Conservation (phyloP, 2,797 vertebrate genomes). For the Chrysocyon brachyurus region DNA sequence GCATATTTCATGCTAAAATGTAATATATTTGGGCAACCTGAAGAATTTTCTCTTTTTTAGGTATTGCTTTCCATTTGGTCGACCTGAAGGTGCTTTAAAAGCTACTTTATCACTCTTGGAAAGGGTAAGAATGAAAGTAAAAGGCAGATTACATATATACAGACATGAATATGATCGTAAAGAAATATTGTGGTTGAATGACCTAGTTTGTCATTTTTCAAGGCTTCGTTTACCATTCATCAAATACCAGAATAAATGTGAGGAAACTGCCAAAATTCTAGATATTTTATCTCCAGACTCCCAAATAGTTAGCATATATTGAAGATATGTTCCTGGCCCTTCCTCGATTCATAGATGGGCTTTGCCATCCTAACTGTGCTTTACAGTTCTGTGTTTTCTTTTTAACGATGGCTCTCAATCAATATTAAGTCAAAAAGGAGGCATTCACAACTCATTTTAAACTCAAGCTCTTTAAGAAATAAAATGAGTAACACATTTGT, state of each 20-base stretch:
- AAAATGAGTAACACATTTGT: slow-evolving; percentile 58
- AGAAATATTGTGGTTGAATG: slow-evolving; percentile 43
- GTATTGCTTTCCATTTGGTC: slow-evolving; percentile 99
- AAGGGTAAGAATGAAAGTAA: slow-evolving; percentile 91
- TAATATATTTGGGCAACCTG: slow-evolving; percentile 59
- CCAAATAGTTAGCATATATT: neutral
- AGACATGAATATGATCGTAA: neutral
- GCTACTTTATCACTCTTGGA: slow-evolving; percentile 97
- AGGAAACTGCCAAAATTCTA: slow-evolving; percentile 48
- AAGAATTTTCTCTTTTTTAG: slow-evolving; percentile 88
- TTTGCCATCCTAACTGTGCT: neutral
- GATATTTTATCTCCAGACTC: slow-evolving; percentile 17
- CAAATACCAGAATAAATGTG: slow-evolving; percentile 65
- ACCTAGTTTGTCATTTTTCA: slow-evolving; percentile 26
- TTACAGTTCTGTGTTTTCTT: neutral
- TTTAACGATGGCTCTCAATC: neutral
- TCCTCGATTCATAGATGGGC: neutral
- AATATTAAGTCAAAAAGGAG: neutral
- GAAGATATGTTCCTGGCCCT: neutral
- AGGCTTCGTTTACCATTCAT: slow-evolving; percentile 20
- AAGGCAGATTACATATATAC: slow-evolving; percentile 33
- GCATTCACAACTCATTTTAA: slow-evolving; percentile 21
- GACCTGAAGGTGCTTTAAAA: slow-evolving; percentile 98
- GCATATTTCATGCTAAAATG: slow-evolving; percentile 72
- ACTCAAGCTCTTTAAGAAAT: slow-evolving; percentile 57